Evolutionary conservation across 2,113 vertebrate genomes (phyloP).

Genomic region (Grammomys surdaster): DNA sequence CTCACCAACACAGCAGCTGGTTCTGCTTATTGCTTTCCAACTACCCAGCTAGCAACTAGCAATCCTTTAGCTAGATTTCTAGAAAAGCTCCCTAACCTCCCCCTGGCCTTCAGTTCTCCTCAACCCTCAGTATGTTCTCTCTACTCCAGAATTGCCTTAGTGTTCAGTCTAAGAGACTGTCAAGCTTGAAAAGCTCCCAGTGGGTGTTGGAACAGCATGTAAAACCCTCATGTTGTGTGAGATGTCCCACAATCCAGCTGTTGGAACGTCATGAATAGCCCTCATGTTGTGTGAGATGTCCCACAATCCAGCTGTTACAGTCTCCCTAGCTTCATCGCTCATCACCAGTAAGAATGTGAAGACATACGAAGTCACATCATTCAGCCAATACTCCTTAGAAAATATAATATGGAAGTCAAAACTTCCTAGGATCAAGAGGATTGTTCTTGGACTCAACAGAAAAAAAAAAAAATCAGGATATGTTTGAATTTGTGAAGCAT

Average conservation of each 20-base stretch:
- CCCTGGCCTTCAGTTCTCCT: not conserved
- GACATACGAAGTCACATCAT: not conserved
- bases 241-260: not conserved
- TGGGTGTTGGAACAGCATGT: not conserved
- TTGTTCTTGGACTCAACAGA: not conserved
- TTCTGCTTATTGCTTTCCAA: not conserved
- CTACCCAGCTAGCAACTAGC: not conserved
- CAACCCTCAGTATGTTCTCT: not conserved
- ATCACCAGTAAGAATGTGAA: not conserved
- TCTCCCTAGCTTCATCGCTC: not conserved
- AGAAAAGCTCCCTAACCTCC: not conserved
- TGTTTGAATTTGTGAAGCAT: constrained; percentile 30
- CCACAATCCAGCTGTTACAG: not conserved
- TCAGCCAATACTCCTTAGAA: not conserved
- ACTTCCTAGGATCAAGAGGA: not conserved
- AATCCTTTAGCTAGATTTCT: not conserved
- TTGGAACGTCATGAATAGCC: not conserved
- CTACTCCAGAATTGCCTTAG: not conserved
- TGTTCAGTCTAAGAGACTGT: not conserved
- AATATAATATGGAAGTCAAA: constrained; percentile 12
- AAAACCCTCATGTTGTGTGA: not conserved
- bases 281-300: not conserved
- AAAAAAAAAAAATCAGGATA: not conserved
- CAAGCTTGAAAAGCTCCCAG: not conserved
- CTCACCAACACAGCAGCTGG: not conserved